A percentile compares a stretch with the other conserved stretches of the same genome.
These are phyloP conservation scores for Propsilocerus akamusi DNA, from an alignment of 1,140 invertebrate species.

Conservation along the genomic window DNA sequence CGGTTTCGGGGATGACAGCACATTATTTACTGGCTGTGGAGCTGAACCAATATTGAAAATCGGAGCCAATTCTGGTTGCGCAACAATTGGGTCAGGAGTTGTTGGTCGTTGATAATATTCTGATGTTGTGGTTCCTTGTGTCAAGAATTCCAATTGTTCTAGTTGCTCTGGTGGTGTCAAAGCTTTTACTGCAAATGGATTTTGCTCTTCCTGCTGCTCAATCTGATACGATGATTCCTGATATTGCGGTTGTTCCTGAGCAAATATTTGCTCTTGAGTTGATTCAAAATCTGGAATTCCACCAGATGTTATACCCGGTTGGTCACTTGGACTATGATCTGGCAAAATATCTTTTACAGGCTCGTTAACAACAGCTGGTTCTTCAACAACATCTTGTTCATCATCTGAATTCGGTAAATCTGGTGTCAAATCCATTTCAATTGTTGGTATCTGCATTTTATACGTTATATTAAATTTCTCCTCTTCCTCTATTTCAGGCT, in stretches of 20 bases:
- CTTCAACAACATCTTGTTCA: background rate
- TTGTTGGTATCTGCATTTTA: background rate
- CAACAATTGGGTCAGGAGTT: slow-evolving; percentile 1
- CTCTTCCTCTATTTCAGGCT: background rate
- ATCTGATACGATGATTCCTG: background rate
- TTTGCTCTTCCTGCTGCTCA: background rate
- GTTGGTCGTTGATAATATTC: background rate
- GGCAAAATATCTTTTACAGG: background rate
- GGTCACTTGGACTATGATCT: background rate
- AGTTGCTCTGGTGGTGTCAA: background rate
- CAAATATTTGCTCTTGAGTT: background rate
- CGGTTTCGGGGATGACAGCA: slow-evolving; percentile 12
- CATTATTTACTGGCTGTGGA: slow-evolving; percentile 8
- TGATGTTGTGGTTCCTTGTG: background rate
- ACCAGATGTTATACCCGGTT: background rate
- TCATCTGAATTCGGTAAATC: background rate
- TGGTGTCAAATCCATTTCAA: background rate
- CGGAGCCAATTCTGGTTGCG: background rate
- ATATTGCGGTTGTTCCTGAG: background rate
- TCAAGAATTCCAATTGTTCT: background rate
- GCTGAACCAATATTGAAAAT: slow-evolving; percentile 18
- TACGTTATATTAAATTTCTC: background rate
- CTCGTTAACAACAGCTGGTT: background rate
- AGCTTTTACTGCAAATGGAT: background rate
- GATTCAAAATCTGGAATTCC: background rate